Base-by-base conservation (phyloP, 2,113 vertebrate genomes). In the Ophthalmotilapia sp. region DNA sequence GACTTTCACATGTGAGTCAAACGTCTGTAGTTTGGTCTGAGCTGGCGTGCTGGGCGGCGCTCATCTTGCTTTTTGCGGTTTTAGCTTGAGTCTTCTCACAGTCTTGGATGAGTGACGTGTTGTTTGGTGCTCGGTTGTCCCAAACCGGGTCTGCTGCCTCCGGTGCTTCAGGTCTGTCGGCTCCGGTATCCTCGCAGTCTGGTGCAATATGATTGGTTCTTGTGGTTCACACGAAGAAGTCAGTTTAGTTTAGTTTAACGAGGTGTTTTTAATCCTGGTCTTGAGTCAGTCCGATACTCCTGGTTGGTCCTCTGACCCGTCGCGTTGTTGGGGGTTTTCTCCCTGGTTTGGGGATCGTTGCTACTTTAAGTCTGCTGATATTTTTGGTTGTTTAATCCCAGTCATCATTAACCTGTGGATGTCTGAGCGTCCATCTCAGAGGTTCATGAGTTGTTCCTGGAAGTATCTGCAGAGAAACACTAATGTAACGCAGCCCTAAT, bases 91-190 rank as follows among this genome's bases (percentile, higher is more conserved):
- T 42, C 38, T 70, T 70, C n/a, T 70, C 12, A 26, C 38, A 49
- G 23, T 49, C 70, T 75, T 19, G 23, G 70, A 5, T 49, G 42
- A 19, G 26, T 7, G 23, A 42, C 36, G 7, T 23, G 19, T 40
- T 42, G 36, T 70, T 21, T 15, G 38, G 31, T 62, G 58, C 58
- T 0, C 15, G 9, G 29, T 11, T 65, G 60, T 65, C 60, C 60
- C 60, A 65, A 36, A 65, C 9, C 9, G 0, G 29, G 0, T 36
- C 31, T 2, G 9, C 58, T 2, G 58, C 31, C 58, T 62, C 31
- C 3, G 5, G 0, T 33, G 2, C 53, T 54, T 54, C 4, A 5
- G 17, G 49, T 19, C 49, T 51, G 49, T n/a, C 3, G 17, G 4
- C 19, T 51, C 17, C 5, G 9, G 49, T 53, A 10, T 31, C 14